A percentile compares a stretch with the other conserved stretches of the same genome.
Conservation (phyloP, 1,140 invertebrate species). For the Musca domestica region DNA sequence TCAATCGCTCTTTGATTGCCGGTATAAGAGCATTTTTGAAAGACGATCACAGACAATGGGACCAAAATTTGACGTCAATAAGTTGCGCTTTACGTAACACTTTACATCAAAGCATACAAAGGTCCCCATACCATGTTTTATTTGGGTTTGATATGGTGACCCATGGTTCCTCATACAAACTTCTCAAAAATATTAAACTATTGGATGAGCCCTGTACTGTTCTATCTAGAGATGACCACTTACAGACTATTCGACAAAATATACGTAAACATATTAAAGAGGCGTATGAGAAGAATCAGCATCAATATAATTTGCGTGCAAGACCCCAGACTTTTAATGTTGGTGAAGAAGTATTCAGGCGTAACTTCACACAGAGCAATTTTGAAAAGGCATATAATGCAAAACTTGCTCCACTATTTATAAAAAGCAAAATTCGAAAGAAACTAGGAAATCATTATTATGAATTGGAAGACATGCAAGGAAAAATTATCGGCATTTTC, state of each 20-base stretch:
- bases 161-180: background rate
- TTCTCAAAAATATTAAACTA: background rate
- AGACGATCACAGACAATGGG: background rate
- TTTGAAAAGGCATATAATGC: background rate
- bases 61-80: slow-evolving; percentile 16
- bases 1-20: background rate
- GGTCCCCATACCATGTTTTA: slow-evolving; percentile 15
- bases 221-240: no score
- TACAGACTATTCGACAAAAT: no score
- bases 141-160: slow-evolving; percentile 28
- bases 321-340: background rate
- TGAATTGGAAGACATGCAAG: background rate
- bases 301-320: background rate
- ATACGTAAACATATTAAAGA: no score
- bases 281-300: no score
- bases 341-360: background rate
- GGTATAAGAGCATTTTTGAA: background rate
- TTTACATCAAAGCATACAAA: no score
- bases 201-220: no score
- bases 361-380: slow-evolving; percentile 2
- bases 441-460: slow-evolving; percentile 3
- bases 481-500: background rate
- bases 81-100: slow-evolving; percentile 8
- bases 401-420: background rate
- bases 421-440: background rate